These are phyloP conservation scores for Dasyprocta punctata DNA, from an alignment of 2,113 vertebrate species.

Conservation along the genomic window DNA sequence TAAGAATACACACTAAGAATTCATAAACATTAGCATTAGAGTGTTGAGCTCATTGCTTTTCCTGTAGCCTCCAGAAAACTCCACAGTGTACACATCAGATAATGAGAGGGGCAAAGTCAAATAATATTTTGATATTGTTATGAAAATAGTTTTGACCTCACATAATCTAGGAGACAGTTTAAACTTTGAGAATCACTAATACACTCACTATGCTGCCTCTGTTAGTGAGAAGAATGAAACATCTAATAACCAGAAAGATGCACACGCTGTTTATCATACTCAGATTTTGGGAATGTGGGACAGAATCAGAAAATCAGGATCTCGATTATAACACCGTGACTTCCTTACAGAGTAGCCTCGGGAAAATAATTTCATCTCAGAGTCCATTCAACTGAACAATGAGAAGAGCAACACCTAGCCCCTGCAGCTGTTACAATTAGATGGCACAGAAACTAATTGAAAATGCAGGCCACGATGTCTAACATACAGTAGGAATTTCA, in stretches of 20 bases:
- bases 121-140: neutral
- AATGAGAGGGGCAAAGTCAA: neutral
- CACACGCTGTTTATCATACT: neutral
- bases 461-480: neutral
- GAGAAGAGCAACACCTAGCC: neutral
- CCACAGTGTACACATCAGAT: neutral
- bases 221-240: neutral
- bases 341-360: neutral
- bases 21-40: neutral
- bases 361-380: neutral
- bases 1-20: neutral
- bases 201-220: neutral
- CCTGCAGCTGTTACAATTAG: neutral
- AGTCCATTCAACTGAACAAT: neutral
- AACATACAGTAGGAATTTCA: neutral
- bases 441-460: neutral
- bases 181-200: neutral
- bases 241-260: neutral
- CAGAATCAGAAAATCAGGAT: neutral
- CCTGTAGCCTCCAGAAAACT: neutral
- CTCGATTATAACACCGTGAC: neutral
- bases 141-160: neutral
- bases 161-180: neutral
- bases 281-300: neutral
- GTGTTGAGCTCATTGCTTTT: neutral